Percentiles rank a stretch among this genome's conserved stretches.
phyloP scores from a whole-genome alignment of 2,888 invertebrate species.

The Microctonus aethiopoides region DNA sequence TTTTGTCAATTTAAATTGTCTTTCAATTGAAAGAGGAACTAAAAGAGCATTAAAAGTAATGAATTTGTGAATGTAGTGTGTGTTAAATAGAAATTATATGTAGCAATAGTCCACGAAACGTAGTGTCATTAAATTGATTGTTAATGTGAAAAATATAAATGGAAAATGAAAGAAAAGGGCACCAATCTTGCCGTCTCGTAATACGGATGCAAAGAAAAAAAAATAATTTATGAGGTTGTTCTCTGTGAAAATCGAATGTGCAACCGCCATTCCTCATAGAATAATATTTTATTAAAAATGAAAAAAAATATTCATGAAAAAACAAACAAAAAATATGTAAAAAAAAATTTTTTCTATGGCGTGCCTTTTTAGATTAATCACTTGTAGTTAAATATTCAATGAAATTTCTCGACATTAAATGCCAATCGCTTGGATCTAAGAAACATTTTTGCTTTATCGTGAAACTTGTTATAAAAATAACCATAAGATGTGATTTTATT shows the following conservation, averaged over 20 bases:
- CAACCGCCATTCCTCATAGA: slow-evolving; percentile 27
- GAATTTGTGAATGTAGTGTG: slow-evolving; percentile 37
- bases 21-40: slow-evolving; percentile 4
- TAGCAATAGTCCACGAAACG: slow-evolving; percentile 14
- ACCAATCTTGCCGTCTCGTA: slow-evolving; percentile 32
- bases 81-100: slow-evolving; percentile 38
- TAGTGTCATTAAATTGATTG: slow-evolving; percentile 14
- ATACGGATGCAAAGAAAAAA: slow-evolving; percentile 16
- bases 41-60: neutral
- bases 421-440: slow-evolving; percentile 10
- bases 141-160: neutral
- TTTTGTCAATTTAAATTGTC: slow-evolving; percentile 26
- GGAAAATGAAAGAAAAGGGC: slow-evolving; percentile 11
- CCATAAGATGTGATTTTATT: slow-evolving; percentile 19
- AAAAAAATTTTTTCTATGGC: slow-evolving; percentile 19
- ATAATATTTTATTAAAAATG: slow-evolving; percentile 32
- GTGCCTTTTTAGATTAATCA: slow-evolving; percentile 29
- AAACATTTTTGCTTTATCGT: slow-evolving; percentile 6
- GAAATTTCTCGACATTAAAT: neutral
- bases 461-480: neutral
- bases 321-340: too few species aligned
- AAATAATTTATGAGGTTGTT: slow-evolving; percentile 37
- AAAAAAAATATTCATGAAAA: neutral
- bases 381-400: neutral
- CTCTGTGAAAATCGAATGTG: slow-evolving; percentile 34